phyloP scores from a whole-genome alignment of 2,888 invertebrate genomes.

The Napeogenes inachia region DNA sequence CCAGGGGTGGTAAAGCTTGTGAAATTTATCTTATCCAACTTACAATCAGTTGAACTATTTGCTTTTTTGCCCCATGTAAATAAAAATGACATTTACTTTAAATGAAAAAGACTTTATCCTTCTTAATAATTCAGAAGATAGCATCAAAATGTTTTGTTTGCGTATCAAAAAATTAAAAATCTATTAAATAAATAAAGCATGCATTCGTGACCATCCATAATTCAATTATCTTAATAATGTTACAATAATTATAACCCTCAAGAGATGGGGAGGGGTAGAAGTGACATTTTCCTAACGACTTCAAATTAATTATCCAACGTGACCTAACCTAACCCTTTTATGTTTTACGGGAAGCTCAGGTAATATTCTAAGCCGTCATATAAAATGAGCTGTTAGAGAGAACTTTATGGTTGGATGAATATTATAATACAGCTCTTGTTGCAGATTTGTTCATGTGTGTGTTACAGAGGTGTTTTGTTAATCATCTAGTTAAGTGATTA shows the following conservation, averaged over 20 bases:
- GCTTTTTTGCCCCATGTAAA: no score
- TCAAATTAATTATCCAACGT: slow-evolving; percentile 37
- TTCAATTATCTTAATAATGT: slow-evolving; percentile 9
- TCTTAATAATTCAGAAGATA: no score
- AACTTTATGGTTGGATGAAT: slow-evolving; percentile 13
- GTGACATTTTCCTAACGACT: slow-evolving; percentile 31
- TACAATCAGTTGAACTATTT: no score
- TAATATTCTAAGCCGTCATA: slow-evolving; percentile 17
- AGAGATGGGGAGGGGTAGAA: slow-evolving; percentile 18
- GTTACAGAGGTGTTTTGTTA: no score
- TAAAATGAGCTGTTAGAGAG: slow-evolving; percentile 22
- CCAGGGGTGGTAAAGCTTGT: no score
- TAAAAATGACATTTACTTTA: no score
- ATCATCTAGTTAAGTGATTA: no score
- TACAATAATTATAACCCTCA: slow-evolving; percentile 23
- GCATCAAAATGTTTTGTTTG: no score
- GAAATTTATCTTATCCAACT: no score
- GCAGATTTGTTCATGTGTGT: background rate
- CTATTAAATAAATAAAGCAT: no score
- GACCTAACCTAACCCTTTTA: slow-evolving; percentile 37
- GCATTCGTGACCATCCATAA: slow-evolving; percentile 17
- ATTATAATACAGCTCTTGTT: slow-evolving; percentile 10
- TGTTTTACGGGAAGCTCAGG: slow-evolving; percentile 24
- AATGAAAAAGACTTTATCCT: no score
- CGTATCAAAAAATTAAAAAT: no score